These are phyloP conservation scores for Musca vetustissima DNA, from an alignment of 1,140 invertebrate species.

Conservation along the genomic window DNA sequence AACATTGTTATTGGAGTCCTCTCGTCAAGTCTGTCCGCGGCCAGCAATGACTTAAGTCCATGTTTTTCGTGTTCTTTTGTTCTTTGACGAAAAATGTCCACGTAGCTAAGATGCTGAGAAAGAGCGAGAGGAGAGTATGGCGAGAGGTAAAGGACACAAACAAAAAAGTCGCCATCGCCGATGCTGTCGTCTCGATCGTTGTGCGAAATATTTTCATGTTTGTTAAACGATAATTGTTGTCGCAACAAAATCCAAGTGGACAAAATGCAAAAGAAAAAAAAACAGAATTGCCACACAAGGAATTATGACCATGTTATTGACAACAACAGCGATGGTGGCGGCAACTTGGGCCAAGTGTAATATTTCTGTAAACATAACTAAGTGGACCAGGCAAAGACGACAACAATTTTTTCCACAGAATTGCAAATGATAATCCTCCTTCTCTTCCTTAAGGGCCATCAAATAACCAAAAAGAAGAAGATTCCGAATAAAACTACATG, in stretches of 20 bases:
- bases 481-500: not conserved
- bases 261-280: not conserved
- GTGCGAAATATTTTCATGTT: slow-evolving; percentile 16
- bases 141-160: too few species aligned
- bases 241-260: not conserved
- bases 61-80: too few species aligned
- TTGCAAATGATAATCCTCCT: not conserved
- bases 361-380: too few species aligned
- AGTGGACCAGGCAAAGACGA: not conserved
- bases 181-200: not conserved
- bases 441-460: not conserved
- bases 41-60: too few species aligned
- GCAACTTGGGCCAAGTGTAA: not conserved
- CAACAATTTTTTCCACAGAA: slow-evolving; percentile 4
- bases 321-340: not conserved
- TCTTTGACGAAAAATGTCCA: too few species aligned
- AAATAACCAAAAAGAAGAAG: not conserved
- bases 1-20: slow-evolving; percentile 21
- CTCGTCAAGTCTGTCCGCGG: too few species aligned
- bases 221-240: slow-evolving; percentile 24
- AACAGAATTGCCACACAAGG: not conserved
- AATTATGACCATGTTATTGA: slow-evolving; percentile 11
- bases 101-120: too few species aligned
- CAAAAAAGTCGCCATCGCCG: too few species aligned
- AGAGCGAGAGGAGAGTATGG: too few species aligned